Base-by-base conservation (phyloP, 2,797 vertebrate genomes). In the Peromyscus nudipes region DNA sequence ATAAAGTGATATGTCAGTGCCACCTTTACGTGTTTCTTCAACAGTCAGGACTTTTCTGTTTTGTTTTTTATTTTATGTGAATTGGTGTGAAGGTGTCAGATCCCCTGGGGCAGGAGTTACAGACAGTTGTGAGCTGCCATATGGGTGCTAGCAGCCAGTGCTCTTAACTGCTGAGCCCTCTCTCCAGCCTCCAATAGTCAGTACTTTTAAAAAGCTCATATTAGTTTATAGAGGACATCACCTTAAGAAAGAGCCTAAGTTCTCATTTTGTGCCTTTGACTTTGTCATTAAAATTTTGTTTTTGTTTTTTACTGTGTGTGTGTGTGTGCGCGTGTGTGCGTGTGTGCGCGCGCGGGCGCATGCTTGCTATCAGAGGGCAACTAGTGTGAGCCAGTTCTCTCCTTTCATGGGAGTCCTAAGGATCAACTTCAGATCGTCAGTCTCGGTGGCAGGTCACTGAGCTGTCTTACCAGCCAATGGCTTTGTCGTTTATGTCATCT, bases 141-240 rank as follows among this genome's bases (percentile, higher is more conserved):
- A 14, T n/a, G 31, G 65, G 14, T 69, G 16, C 65, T 69, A 7
- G 19, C 69, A 73, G 69, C 69, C n/a, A 73, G 71, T 75, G 21
- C 37, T 73, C 37, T 25, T 73, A 73, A 40, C 21, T 4, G 0
- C 71, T 73, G 71, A 73, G 71, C 19, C 71, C 12, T 25, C 71
- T 73, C 37, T 73, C 71, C 21, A 73, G 71, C 10, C 37, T 21
- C 37, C n/a, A 67, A 88, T 40, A 93, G 46, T 76, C 92, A 25
- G 40, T n/a, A 71, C 52, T 97, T 94, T 92, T 79, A 75, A 81
- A 94, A 88, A 92, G 17, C 43, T 93, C 17, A 6, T 91, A 21
- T 34, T 95, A 46, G 49, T 80, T 91, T 89, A 64, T 27, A 64
- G 46, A 64, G 31, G 73, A 23, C n/a, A 69, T 90, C 57, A 5